A percentile compares a stretch with the other conserved stretches of the same genome.
Conservation (phyloP, 2,113 vertebrate species). For the Silurus meridionalis region DNA sequence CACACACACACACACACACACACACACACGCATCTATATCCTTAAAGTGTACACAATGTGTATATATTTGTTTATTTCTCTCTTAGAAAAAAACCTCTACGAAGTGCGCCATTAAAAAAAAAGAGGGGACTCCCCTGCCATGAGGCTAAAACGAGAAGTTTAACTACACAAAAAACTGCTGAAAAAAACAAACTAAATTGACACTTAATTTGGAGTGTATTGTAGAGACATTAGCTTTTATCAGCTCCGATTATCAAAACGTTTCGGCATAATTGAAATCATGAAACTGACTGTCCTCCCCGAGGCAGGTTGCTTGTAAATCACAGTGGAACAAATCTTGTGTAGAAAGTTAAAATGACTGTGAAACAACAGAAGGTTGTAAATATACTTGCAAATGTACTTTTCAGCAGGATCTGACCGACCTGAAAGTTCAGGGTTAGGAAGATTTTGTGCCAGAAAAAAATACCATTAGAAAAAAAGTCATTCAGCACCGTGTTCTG, state of each 20-base stretch:
- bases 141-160: not conserved
- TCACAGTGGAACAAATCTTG: not conserved
- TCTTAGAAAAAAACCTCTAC: not conserved
- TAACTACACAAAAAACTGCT: not conserved
- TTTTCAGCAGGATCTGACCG: not conserved
- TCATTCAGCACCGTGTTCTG: too few species aligned
- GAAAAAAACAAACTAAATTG: not conserved
- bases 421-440: not conserved
- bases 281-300: not conserved
- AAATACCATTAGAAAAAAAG: too few species aligned
- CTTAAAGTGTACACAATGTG: not conserved
- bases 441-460: not conserved
- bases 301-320: not conserved
- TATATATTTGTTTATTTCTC: not conserved
- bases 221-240: not conserved
- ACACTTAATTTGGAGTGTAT: not conserved
- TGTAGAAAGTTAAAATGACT: not conserved
- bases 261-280: not conserved
- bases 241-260: not conserved
- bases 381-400: not conserved
- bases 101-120: too few species aligned
- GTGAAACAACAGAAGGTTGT: not conserved
- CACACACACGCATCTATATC: too few species aligned
- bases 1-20: not conserved
- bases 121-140: too few species aligned